Base-by-base conservation (phyloP, 2,797 vertebrate species). In the Chelmon rostratus region DNA sequence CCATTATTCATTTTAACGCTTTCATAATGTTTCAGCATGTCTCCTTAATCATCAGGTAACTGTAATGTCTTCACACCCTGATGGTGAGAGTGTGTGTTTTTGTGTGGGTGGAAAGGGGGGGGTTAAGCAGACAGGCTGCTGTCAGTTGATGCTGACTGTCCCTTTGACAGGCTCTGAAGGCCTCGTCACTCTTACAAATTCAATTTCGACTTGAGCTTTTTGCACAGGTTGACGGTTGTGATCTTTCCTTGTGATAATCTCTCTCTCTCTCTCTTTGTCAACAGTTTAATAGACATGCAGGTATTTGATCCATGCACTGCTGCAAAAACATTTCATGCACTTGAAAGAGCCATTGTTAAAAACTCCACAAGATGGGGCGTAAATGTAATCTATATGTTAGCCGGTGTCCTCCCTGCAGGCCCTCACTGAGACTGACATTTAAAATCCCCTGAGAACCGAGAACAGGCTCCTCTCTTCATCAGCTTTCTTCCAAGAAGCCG, bases 101-200 rank as follows among this genome's bases (percentile, higher is more conserved):
- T 53, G 42, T 28, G 64, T 40, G 37, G 6, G 38, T 37, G 57
- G 25, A 66, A 37, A 49, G 33, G 35, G 8, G 8, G 25, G 64
- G 61, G 54, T 52, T 80, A 81, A 80, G 66, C 37, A 61, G 53
- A 58, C 31, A 38, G 81, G 84, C 64, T 56, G 76, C 53, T 50
- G 61, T 86, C 78, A 79, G 68, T 81, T 86, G 83, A 86, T 84
- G 79, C 21, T 84, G 80, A 78, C 78, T 6, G 21, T 77, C 75
- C 77, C n/a, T 40, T 21, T 63, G 58, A 73, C 68, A 85, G 69
- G 81, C 88, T 92, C 87, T 76, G 73, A 81, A 89, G 65, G 68
- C 71, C 73, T 86, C 70, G 81, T 85, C 37, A 80, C 88, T 79
- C 67, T 73, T 75, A 61, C 76, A 88, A 84, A 87, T 86, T 85